Evolutionary conservation across 2,888 invertebrate genomes (phyloP), one percentile per base, ranked within the genome.

Genomic region (Mystacides longicornis): DNA sequence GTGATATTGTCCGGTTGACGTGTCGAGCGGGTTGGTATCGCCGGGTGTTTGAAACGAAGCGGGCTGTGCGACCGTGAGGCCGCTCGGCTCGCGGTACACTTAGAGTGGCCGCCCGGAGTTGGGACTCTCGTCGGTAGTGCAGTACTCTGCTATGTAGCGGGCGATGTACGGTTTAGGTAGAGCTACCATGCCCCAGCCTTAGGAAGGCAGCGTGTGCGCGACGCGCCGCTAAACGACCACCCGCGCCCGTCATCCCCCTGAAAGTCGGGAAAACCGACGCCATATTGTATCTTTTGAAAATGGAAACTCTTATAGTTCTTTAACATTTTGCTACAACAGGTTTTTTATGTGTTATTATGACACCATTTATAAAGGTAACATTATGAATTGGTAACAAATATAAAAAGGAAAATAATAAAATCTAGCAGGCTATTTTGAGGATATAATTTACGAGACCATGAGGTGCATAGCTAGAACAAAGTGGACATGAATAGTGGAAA

Each of bases 31-130:
- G 37, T n/a, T n/a, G 3, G 37, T 37, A 3, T 37, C 16, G 37
- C 14, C 16, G 37, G 14, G 14, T 37, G n/a, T n/a, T n/a, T 37
- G 14, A 16, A 37, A n/a, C 16, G 37, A 37, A 37, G 37, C 37
- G 37, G 37, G 37, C 37, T 37, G 37, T 16, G 54, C 54, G 57
- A 54, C 57, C 52, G 57, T 54, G 54, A 50, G 55, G 51, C 51
- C 55, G 54, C 54, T 49, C 9, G 57, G 54, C 53, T 51, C 54
- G 54, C 57, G 54, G 51, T 31, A 47, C 55, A 51, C 55, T 55
- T 37, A 50, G 22, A 20, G 5, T 50, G 31, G 14, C 14, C 37
- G 37, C 14, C 37, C 37, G 47, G 47, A 46, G 47, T 52, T 21
- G 31, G 47, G 52, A 47, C 46, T 19, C 9, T 45, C 18, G 45